Percentiles rank a stretch among this genome's conserved stretches.
These are phyloP conservation scores for Lepidiolamprologus cunningtoni DNA, from an alignment of 2,113 vertebrate genomes.

Conservation along the genomic window DNA sequence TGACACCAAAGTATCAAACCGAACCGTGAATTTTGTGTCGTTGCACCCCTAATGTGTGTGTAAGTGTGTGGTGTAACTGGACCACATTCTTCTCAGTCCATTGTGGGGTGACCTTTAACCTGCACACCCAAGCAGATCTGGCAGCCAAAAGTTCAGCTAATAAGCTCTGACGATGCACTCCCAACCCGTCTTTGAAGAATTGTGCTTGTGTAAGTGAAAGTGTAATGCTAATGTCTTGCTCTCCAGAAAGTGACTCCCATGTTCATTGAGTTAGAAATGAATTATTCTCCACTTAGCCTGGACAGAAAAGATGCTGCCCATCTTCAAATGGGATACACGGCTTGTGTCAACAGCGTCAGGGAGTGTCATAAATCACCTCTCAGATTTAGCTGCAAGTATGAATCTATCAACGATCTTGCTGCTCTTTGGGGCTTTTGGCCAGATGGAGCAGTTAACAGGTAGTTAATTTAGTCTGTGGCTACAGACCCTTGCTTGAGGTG, in stretches of 20 bases:
- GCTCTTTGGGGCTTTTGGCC: not conserved
- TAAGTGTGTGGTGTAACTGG: not conserved
- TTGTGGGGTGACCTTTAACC: constrained; percentile 18
- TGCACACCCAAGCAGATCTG: not conserved
- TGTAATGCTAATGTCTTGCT: not conserved
- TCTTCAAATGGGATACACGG: not conserved
- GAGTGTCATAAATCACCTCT: constrained; percentile 27
- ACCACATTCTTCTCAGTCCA: not conserved
- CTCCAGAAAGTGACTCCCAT: not conserved
- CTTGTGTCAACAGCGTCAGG: not conserved
- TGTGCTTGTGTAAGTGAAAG: not conserved
- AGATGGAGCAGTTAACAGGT: constrained; percentile 15
- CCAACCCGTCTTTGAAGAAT: not conserved
- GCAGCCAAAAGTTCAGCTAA: not conserved
- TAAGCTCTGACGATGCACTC: not conserved
- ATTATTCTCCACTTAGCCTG: constrained; percentile 20
- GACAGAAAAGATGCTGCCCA: not conserved
- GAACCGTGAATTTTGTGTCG: fast-evolving
- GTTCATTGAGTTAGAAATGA: not conserved
- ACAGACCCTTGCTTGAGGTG: not conserved
- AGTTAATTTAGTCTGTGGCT: constrained; percentile 6
- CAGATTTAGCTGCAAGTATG: not conserved
- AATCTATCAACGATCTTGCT: not conserved
- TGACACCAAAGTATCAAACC: not conserved
- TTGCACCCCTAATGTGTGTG: not conserved